These are phyloP conservation scores for Oscheius onirici DNA, from an alignment of 2,888 invertebrate genomes.

Conservation along the genomic window DNA sequence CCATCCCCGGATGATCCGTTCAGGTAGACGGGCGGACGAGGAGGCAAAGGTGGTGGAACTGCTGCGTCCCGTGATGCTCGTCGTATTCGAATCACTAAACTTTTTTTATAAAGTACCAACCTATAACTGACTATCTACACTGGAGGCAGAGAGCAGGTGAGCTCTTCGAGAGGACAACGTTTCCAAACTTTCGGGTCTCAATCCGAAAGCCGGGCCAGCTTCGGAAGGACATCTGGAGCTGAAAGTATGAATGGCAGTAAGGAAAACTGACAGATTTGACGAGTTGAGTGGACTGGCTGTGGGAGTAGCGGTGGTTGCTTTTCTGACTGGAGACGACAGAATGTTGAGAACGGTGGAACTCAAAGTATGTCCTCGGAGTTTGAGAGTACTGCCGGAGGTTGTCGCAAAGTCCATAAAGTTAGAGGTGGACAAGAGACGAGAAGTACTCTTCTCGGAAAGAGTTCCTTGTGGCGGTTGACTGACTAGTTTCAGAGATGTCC, in stretches of 20 bases:
- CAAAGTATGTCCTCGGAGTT: constrained; percentile 25
- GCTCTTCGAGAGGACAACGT: neutral
- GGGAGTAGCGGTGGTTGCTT: constrained; percentile 4
- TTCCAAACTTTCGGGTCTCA: neutral
- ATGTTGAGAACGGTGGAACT: constrained; percentile 29
- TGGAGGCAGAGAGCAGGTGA: constrained; percentile 4
- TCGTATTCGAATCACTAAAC: constrained; percentile 2
- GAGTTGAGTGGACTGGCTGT: neutral
- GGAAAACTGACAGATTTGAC: neutral
- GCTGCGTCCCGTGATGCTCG: neutral
- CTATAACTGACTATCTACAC: constrained; percentile 6
- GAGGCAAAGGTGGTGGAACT: constrained; percentile 15
- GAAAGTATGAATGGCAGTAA: neutral
- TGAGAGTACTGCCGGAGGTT: constrained; percentile 20
- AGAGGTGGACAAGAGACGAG: constrained; percentile 7
- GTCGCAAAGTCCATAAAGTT: constrained; percentile 25
- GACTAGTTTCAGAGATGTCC: constrained; percentile 6
- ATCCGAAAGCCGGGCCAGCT: neutral
- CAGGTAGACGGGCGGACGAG: neutral
- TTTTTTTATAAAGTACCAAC: neutral
- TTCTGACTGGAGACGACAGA: constrained; percentile 24
- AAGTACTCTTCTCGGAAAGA: constrained; percentile 10
- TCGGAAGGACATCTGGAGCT: constrained; percentile 5
- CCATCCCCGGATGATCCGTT: constrained; percentile 6
- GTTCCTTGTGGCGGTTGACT: neutral